Conservation (phyloP, 2,888 invertebrate genomes). For the Congeria kusceri region DNA sequence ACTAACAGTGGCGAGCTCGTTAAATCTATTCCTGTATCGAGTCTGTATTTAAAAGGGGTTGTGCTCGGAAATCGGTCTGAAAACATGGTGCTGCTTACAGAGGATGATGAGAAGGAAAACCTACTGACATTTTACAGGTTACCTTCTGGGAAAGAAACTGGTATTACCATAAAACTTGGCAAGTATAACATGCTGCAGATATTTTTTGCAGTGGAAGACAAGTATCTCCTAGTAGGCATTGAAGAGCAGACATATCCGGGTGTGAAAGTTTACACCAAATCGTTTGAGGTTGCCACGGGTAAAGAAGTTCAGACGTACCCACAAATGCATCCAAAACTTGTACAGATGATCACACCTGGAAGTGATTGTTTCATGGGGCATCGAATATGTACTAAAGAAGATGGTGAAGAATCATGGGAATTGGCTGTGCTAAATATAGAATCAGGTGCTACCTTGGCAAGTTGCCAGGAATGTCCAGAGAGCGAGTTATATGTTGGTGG, state of each 20-base stretch:
- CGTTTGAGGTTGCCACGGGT: slow-evolving; percentile 36
- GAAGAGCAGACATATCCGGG: slow-evolving; percentile 48
- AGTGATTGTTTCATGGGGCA: slow-evolving; percentile 58
- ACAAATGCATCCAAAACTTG: slow-evolving; percentile 48
- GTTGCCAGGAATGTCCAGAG: slow-evolving; percentile 33
- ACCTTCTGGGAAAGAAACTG: slow-evolving; percentile 37
- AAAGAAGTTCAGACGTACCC: slow-evolving; percentile 27
- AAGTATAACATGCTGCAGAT: slow-evolving; percentile 51
- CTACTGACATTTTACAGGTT: slow-evolving; percentile 34
- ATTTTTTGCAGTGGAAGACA: slow-evolving; percentile 56
- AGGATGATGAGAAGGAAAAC: slow-evolving; percentile 35
- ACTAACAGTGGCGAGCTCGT: slow-evolving; percentile 51
- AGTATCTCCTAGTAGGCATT: slow-evolving; percentile 48
- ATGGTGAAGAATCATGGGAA: slow-evolving; percentile 54
- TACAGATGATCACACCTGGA: slow-evolving; percentile 51
- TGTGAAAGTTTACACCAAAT: slow-evolving; percentile 51
- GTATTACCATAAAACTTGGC: slow-evolving; percentile 18
- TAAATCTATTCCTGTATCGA: slow-evolving; percentile 51
- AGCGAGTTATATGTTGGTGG: slow-evolving; percentile 37
- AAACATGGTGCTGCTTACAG: slow-evolving; percentile 52
- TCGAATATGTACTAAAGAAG: slow-evolving; percentile 32
- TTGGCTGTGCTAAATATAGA: slow-evolving; percentile 54
- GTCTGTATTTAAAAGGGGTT: slow-evolving; percentile 63
- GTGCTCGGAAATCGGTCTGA: slow-evolving; percentile 51
- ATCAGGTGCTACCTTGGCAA: slow-evolving; percentile 47